Evolutionary conservation across 2,797 vertebrate genomes (phyloP).

Genomic region (Synaphobranchus kaupii): DNA sequence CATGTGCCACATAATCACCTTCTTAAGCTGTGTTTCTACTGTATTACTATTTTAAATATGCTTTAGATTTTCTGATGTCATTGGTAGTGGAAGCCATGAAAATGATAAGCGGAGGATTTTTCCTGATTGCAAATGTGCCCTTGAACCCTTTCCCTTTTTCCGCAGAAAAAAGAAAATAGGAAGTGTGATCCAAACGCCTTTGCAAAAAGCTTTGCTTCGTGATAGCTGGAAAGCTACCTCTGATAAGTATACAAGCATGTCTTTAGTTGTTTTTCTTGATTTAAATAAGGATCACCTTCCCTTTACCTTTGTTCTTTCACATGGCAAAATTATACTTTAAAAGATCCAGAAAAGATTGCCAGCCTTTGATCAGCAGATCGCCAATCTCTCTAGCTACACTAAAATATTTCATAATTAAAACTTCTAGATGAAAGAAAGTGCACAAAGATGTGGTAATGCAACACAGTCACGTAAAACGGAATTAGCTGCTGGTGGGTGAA

Average conservation of each 20-base stretch:
- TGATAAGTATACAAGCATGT: background rate
- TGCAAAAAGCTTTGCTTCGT: background rate
- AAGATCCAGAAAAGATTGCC: background rate
- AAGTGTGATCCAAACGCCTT: background rate
- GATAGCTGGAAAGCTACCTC: background rate
- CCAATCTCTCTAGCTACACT: background rate
- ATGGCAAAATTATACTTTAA: background rate
- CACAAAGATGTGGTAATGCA: background rate
- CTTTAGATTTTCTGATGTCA: background rate
- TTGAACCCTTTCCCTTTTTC: background rate
- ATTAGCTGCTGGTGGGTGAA: slow-evolving; percentile 30
- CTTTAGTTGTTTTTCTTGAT: background rate
- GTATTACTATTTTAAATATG: background rate
- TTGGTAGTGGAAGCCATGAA: background rate
- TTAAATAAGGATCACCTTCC: background rate
- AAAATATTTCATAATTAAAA: background rate
- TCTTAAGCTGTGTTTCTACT: background rate
- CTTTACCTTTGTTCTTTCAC: background rate
- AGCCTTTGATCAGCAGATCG: background rate
- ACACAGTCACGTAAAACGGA: slow-evolving; percentile 27
- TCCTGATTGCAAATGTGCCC: background rate
- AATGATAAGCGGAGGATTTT: background rate
- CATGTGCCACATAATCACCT: slow-evolving; percentile 12
- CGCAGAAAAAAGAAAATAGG: background rate
- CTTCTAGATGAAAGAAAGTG: background rate